Evolutionary conservation across 2,797 vertebrate genomes (phyloP), one percentile per base, ranked within the genome.

Genomic region (Helarctos malayanus): DNA sequence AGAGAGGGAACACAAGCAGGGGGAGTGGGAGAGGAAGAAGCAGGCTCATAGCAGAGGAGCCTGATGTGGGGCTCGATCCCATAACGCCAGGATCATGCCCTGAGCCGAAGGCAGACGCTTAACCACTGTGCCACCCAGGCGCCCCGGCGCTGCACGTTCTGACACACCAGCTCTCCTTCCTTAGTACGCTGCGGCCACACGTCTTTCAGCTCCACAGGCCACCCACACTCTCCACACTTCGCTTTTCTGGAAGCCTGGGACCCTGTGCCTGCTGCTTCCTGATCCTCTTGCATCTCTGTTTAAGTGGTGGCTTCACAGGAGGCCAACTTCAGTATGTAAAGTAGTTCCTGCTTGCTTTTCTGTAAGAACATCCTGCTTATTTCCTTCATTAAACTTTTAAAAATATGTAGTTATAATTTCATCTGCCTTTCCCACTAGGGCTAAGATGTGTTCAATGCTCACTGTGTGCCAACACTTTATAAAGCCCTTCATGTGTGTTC

Each of bases 391-490:
- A 52, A 35, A 16, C 8, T 54, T 45, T 47, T 29, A 52, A 59
- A 38, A 25, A 21, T 6, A 1, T 21, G 27, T 41, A 2, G 25
- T 21, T 38, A 14, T 0, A 18, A 12, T 56, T 57, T 47, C 13
- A 45, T 32, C 8, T 76, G 76, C 65, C 7, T 49, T 45, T 81
- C 52, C 82, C 23, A 15, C 23, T 0, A 15, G 54, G 32, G 45
- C 45, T 83, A 25, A 13, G n/a, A 0, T 12, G 49, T 65, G 27
- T 19, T 27, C 52, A 21, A 1, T 27, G 83, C 23, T 35, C 61
- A 10, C 7, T 3, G 27, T 19, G 32, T 19, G 23, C 23, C 45
- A 0, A 15, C 25, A 3, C 61, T 35, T 3, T 29, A 0, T 4
- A 1, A 25, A 25, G 49, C 32, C 5, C 71, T 29, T 4, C 27